Conservation (phyloP, 2,113 vertebrate genomes). For the Sebastes schlegelii region DNA sequence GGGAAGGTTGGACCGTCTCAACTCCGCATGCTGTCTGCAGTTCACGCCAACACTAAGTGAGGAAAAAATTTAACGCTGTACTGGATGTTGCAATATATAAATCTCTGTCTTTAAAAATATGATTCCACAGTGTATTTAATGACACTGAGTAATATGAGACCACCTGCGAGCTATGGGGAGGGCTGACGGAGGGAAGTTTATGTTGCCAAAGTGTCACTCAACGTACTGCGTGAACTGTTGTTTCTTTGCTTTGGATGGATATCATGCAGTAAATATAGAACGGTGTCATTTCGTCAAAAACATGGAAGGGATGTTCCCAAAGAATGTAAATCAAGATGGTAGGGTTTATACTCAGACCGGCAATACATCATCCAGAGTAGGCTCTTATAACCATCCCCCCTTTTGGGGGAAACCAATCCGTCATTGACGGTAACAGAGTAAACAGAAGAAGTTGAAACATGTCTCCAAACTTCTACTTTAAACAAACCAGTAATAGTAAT, state of each 20-base stretch:
- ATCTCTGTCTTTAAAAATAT: neutral
- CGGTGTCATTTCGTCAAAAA: too few relatives aligned
- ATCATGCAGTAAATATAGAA: neutral
- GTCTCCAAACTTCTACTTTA: too few relatives aligned
- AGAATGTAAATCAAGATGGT: too few relatives aligned
- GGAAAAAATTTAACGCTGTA: conserved; percentile 5
- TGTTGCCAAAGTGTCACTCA: conserved; percentile 16
- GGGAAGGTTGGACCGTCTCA: conserved; percentile 28
- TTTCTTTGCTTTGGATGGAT: neutral
- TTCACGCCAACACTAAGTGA: conserved; percentile 16
- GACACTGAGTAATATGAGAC: conserved; percentile 5
- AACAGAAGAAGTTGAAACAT: too few relatives aligned
- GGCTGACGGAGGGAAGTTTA: neutral
- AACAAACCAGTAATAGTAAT: too few relatives aligned
- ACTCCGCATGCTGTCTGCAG: conserved; percentile 46
- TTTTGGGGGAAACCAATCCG: too few relatives aligned
- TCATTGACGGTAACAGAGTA: too few relatives aligned
- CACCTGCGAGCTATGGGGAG: neutral
- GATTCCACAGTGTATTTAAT: neutral
- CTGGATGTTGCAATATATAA: conserved; percentile 12
- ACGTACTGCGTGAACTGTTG: neutral
- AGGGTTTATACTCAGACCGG: too few relatives aligned
- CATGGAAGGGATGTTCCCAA: too few relatives aligned
- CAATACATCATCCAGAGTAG: too few relatives aligned
- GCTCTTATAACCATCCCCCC: too few relatives aligned